A percentile compares a stretch with the other conserved stretches of the same genome.
Conservation (phyloP, 37 sponge, comb jelly and placozoan species). For the Geodia barretti region DNA sequence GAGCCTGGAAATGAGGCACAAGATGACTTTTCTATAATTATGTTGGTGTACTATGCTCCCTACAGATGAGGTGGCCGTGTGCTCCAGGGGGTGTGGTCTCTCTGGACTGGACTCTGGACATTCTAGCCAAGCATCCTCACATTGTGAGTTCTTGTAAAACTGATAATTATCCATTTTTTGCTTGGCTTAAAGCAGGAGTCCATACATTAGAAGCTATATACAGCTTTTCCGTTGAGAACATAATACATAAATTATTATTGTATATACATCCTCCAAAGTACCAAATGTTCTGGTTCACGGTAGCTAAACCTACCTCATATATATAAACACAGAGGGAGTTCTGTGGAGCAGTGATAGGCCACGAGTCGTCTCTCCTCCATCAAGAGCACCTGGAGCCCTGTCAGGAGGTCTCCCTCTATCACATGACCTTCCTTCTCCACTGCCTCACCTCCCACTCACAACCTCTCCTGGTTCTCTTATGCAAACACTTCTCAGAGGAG, state of each 20-base stretch:
- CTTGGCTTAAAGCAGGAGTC: too few species aligned
- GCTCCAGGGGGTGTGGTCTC: constrained; percentile 14
- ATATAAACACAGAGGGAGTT: background rate
- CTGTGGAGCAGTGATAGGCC: constrained; percentile 6
- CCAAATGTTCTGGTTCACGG: too few species aligned
- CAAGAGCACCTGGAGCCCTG: background rate
- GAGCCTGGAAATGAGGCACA: background rate
- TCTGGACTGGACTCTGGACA: constrained; percentile 13
- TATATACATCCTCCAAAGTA: too few species aligned
- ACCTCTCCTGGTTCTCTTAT: constrained; percentile 8
- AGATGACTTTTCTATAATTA: background rate
- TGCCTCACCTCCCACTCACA: constrained; percentile 13
- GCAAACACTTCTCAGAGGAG: constrained; percentile 31
- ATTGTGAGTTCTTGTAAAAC: background rate
- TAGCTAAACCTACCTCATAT: background rate
- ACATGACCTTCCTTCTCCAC: background rate
- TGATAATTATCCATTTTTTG: background rate
- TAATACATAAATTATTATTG: too few species aligned
- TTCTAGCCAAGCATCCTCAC: background rate
- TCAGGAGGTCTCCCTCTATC: constrained; percentile 20
- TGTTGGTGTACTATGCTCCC: background rate
- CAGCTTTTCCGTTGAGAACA: too few species aligned
- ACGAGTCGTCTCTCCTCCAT: too few species aligned
- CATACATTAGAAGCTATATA: too few species aligned
- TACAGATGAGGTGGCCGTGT: constrained; percentile 27